Conservation (phyloP, 2,888 invertebrate species). For the Carabus problematicus region DNA sequence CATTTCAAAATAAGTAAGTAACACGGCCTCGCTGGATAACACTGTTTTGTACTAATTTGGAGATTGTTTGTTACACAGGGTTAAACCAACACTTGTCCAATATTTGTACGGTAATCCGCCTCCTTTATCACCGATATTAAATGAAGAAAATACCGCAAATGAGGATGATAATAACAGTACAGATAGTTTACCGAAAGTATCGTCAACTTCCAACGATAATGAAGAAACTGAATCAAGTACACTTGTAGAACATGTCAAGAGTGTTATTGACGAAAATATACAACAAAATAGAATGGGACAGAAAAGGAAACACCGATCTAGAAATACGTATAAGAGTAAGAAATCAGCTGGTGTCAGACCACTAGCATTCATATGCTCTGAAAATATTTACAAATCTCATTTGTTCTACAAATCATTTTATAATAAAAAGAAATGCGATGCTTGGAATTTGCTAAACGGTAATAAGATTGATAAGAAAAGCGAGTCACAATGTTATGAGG, state of each 20-base stretch:
- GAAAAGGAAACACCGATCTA: conserved; percentile 25
- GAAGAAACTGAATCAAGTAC: neutral
- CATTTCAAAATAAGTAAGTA: conserved; percentile 32
- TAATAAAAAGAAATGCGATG: conserved; percentile 50
- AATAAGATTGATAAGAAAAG: conserved; percentile 46
- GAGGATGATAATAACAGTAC: neutral
- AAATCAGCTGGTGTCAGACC: conserved; percentile 44
- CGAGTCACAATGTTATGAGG: conserved; percentile 51
- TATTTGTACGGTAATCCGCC: conserved; percentile 33
- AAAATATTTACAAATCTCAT: conserved; percentile 52
- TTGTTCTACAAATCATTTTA: conserved; percentile 50
- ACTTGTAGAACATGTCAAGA: conserved; percentile 19
- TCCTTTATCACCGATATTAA: conserved; percentile 18
- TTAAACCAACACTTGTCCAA: conserved; percentile 30
- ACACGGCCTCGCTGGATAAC: too few relatives aligned
- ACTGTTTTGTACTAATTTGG: neutral
- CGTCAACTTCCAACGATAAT: conserved; percentile 6
- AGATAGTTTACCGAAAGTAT: too few relatives aligned
- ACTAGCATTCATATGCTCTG: conserved; percentile 53
- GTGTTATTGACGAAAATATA: conserved; percentile 38
- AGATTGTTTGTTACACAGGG: conserved; percentile 29
- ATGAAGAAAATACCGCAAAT: conserved; percentile 5
- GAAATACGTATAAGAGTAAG: conserved; percentile 16
- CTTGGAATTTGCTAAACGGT: conserved; percentile 54
- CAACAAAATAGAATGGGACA: conserved; percentile 14